phyloP scores from a whole-genome alignment of 2,888 invertebrate species.

The Agrochola litura region DNA sequence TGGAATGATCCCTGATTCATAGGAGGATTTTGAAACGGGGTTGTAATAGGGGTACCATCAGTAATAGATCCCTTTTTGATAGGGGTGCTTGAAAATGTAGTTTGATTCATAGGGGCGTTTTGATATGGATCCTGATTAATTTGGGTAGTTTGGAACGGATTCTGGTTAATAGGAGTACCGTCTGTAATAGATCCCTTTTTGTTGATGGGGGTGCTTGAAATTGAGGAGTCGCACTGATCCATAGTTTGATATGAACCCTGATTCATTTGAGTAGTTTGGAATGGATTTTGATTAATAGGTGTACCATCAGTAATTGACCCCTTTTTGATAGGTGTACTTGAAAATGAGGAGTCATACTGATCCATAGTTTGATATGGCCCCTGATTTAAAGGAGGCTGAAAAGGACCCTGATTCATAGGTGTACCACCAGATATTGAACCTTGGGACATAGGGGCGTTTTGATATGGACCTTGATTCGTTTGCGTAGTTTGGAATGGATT shows the following conservation, averaged over 20 bases:
- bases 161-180: slow-evolving; percentile 35
- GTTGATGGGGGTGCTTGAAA: slow-evolving; percentile 25
- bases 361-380: slow-evolving; percentile 33
- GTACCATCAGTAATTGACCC: slow-evolving; percentile 47
- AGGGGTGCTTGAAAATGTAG: slow-evolving; percentile 24
- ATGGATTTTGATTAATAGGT: slow-evolving; percentile 26
- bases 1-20: slow-evolving; percentile 38
- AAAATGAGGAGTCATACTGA: slow-evolving; percentile 32
- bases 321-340: slow-evolving; percentile 34
- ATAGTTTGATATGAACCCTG: slow-evolving; percentile 42
- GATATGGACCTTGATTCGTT: slow-evolving; percentile 38
- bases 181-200: slow-evolving; percentile 42
- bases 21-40: slow-evolving; percentile 20
- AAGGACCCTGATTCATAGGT: slow-evolving; percentile 35
- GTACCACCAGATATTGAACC: slow-evolving; percentile 32
- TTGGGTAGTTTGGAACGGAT: slow-evolving; percentile 11
- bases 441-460: slow-evolving; percentile 35
- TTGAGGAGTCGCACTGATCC: slow-evolving; percentile 32
- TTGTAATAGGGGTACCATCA: slow-evolving; percentile 45
- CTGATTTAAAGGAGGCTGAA: slow-evolving; percentile 24
- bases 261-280: slow-evolving; percentile 24
- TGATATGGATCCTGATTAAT: slow-evolving; percentile 35
- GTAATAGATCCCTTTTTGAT: slow-evolving; percentile 48
- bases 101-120: slow-evolving; percentile 29
- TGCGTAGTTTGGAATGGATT: slow-evolving; percentile 19